Evolutionary conservation across 2,888 invertebrate species (phyloP).

Genomic region (Gymnocheta viridis): DNA sequence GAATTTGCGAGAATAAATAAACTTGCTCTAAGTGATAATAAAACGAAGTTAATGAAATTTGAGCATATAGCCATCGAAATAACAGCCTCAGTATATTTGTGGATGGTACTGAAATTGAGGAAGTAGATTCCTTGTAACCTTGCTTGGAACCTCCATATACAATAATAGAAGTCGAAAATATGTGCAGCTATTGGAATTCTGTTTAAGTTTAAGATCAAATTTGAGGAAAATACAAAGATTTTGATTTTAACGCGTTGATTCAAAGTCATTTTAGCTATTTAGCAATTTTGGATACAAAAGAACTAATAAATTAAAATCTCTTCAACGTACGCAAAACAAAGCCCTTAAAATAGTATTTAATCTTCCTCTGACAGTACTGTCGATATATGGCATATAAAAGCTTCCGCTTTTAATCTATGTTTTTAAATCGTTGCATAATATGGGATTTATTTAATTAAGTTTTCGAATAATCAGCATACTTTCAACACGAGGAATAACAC

Average conservation of each 20-base stretch:
- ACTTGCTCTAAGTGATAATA: not conserved
- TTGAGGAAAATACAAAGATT: not conserved
- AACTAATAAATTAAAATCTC: not conserved
- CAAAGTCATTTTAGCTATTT: not conserved
- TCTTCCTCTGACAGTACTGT: not conserved
- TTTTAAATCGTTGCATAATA: not conserved
- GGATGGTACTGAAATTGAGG: slow-evolving; percentile 41
- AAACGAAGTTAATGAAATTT: slow-evolving; percentile 50
- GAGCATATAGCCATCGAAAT: no score
- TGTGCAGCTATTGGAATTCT: not conserved
- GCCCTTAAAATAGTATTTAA: not conserved
- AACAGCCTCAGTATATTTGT: slow-evolving; percentile 25
- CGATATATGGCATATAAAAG: not conserved
- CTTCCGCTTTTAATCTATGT: not conserved
- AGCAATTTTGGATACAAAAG: not conserved
- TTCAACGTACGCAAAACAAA: not conserved
- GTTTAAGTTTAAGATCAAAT: not conserved
- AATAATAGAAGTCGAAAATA: not conserved
- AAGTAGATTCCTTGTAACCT: not conserved
- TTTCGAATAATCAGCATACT: no score
- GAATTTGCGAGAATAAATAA: not conserved
- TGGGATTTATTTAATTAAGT: no score
- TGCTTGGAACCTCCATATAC: no score
- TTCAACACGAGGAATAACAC: no score
- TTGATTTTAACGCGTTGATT: not conserved